Conservation (phyloP, 1,140 invertebrate species). For the Drosophila elegans region DNA sequence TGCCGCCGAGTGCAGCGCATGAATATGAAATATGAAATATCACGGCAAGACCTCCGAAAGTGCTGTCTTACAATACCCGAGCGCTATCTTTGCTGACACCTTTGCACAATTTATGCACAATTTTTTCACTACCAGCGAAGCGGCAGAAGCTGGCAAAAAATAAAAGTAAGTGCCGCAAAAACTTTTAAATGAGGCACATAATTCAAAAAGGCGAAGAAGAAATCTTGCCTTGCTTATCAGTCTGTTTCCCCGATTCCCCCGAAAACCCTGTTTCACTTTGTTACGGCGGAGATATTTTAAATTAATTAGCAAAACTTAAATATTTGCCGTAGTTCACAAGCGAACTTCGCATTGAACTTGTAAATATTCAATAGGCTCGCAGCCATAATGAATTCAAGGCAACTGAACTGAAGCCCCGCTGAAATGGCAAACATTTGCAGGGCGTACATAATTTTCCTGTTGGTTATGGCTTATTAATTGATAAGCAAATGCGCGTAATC, state of each 20-base stretch:
- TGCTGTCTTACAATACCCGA: constrained; percentile 34
- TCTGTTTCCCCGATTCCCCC: background rate
- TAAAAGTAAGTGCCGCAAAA: constrained; percentile 55
- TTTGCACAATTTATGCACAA: constrained; percentile 75
- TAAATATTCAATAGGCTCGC: constrained; percentile 67
- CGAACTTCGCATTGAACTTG: constrained; percentile 73
- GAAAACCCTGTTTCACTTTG: constrained; percentile 11
- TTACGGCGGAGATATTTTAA: constrained; percentile 60
- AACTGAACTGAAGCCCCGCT: constrained; percentile 26
- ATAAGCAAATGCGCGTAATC: constrained; percentile 76
- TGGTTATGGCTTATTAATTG: constrained; percentile 80
- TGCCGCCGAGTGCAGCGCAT: constrained; percentile 56
- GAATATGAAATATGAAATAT: constrained; percentile 78
- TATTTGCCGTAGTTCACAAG: constrained; percentile 77
- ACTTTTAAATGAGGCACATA: constrained; percentile 79
- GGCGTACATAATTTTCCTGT: constrained; percentile 64
- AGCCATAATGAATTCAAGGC: constrained; percentile 25
- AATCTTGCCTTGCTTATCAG: constrained; percentile 26
- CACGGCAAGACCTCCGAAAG: constrained; percentile 26
- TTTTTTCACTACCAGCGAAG: constrained; percentile 37
- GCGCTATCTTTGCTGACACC: constrained; percentile 74
- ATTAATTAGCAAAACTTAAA: constrained; percentile 79
- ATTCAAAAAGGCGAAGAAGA: constrained; percentile 66
- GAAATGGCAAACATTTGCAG: constrained; percentile 66
- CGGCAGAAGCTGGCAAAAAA: constrained; percentile 42